These are phyloP conservation scores for Oeneis ivallda DNA, from an alignment of 2,888 invertebrate species.

Conservation along the genomic window DNA sequence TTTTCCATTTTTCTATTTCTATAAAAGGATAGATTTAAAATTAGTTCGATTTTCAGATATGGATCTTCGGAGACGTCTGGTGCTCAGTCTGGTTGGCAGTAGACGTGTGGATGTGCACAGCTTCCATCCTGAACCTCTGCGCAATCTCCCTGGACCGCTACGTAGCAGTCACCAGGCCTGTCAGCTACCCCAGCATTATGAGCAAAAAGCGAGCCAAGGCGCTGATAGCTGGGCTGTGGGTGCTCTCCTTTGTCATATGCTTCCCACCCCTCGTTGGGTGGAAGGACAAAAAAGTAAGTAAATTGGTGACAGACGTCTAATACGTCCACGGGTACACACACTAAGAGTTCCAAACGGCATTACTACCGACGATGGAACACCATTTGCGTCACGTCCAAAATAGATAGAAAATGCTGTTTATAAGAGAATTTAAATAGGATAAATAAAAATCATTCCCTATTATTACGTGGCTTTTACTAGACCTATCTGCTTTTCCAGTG, in stretches of 20 bases:
- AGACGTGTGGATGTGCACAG: conserved; percentile 99
- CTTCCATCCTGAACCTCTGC: conserved; percentile 97
- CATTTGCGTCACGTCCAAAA: not conserved
- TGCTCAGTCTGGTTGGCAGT: conserved; percentile 98
- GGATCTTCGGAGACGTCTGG: conserved; percentile 98
- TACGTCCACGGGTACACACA: not conserved
- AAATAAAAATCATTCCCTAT: too few relatives aligned
- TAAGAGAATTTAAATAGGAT: too few relatives aligned
- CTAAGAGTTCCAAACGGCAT: not conserved
- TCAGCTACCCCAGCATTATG: conserved; percentile 97
- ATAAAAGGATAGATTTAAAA: not conserved
- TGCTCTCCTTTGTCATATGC: conserved; percentile 97
- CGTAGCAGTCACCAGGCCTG: conserved; percentile 97
- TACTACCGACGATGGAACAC: not conserved
- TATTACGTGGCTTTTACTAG: too few relatives aligned
- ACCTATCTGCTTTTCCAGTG: too few relatives aligned
- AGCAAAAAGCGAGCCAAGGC: conserved; percentile 91
- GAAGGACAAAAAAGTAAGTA: conserved; percentile 84
- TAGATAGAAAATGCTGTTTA: too few relatives aligned
- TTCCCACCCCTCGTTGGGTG: conserved; percentile 97
- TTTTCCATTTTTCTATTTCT: too few relatives aligned
- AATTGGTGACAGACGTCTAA: not conserved
- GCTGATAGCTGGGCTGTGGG: conserved; percentile 96
- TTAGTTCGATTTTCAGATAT: conserved; percentile 83
- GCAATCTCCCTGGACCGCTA: conserved; percentile 97